Evolutionary conservation across 1,140 invertebrate species (phyloP), one percentile per base, ranked within the genome.

Genomic region (Bactericera cockerelli): DNA sequence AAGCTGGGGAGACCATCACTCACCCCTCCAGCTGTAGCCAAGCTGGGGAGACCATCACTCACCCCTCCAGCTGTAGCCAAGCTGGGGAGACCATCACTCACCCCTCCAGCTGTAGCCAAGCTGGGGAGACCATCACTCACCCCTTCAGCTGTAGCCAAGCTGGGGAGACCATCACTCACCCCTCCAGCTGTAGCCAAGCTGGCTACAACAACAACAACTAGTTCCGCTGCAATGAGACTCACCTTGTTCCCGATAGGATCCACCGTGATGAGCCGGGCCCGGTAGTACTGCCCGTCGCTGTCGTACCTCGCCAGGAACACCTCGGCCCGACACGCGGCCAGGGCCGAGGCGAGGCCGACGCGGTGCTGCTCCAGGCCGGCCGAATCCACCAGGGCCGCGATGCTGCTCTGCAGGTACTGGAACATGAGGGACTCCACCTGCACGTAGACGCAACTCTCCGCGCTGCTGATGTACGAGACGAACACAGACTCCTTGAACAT

Each of bases 401-500:
- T 49, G 19, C 4, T 10, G 8, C 3, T 6, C n/a, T 6, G 6
- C n/a, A 49, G 8, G 22, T 49, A 49, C 22, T 49, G 4, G n/a
- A 49, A 49, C 42, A 49, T 49, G 42, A 49, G 42, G n/a, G 42
- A 49, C n/a, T 49, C 42, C 4, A 49, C 3, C 19, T 49, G 42
- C 3, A 49, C 42, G 22, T 19, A 49, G 42, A 49, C 19, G n/a
- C 42, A 49, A 49, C n/a, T 19, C 22, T 49, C 42, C 19, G n/a
- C 3, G 8, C 22, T 16, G 22, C 42, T 49, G 19, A 49, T 49
- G 42, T 6, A 49, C n/a, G 42, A 49, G 4, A 49, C 42, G 22
- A 10, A 49, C 8, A 49, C 42, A 8, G n/a, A 19, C 22, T 49
- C 42, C 19, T 49, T 49, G 42, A 6, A 49, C 42, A 49, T 49